Percentiles rank a stretch among this genome's conserved stretches.
These are phyloP conservation scores for Euphysa ruthae DNA, from an alignment of 30 jellyfish, hydroid and myxozoan genomes.

Conservation along the genomic window DNA sequence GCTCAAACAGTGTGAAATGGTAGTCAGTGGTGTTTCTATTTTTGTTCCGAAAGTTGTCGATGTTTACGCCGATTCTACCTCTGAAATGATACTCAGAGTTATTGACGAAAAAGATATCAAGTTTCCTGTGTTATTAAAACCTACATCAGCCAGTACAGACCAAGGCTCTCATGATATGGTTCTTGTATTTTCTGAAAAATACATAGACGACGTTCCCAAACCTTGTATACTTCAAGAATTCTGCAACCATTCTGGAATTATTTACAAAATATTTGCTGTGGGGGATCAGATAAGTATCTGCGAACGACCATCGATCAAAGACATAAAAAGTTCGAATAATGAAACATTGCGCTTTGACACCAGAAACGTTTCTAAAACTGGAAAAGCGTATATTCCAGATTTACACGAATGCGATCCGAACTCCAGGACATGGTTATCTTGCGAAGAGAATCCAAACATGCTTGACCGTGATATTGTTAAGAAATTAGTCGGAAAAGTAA, in stretches of 20 bases:
- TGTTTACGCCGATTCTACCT: not conserved
- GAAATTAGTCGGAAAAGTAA: conserved; percentile 38
- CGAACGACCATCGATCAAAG: conserved; percentile 84
- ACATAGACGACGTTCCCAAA: conserved; percentile 29
- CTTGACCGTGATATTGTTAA: conserved; percentile 41
- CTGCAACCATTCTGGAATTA: conserved; percentile 68
- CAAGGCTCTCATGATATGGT: conserved; percentile 71
- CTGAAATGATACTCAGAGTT: conserved; percentile 4
- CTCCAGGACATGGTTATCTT: conserved; percentile 24
- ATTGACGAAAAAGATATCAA: conserved; percentile 12
- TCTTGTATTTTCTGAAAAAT: conserved; percentile 37
- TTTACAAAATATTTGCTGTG: conserved; percentile 57
- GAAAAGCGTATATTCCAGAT: conserved; percentile 32
- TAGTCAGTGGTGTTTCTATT: conserved; percentile 30
- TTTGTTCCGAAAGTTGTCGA: conserved; percentile 71
- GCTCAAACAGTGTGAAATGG: conserved; percentile 39
- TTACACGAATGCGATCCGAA: conserved; percentile 46
- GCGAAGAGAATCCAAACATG: conserved; percentile 47
- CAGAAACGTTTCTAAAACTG: conserved; percentile 61
- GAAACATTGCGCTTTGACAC: conserved; percentile 46
- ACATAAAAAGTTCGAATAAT: conserved; percentile 28
- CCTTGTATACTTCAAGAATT: conserved; percentile 90
- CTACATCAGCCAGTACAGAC: conserved; percentile 60
- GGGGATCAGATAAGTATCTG: conserved; percentile 50
- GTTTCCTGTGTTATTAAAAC: conserved; percentile 65